A percentile compares a stretch with the other conserved stretches of the same genome.
Evolutionary conservation across 2,113 vertebrate genomes (phyloP).

Genomic region (Nyctibius bracteatus): DNA sequence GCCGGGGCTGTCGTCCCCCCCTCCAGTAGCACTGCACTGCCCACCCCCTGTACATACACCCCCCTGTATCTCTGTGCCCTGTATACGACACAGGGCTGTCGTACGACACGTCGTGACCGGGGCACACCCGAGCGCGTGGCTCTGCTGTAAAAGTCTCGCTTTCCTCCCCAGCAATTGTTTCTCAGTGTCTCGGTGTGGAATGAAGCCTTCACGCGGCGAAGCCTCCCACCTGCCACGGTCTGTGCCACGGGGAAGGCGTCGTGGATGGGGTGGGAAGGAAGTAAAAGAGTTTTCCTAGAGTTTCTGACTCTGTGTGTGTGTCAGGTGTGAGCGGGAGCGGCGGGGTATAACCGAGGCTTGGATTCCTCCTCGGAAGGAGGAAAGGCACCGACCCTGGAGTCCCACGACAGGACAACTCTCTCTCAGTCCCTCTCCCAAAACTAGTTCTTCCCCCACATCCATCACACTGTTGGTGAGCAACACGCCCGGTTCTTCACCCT

Average conservation of each 20-base stretch:
- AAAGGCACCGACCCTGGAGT: not conserved
- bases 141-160: not conserved
- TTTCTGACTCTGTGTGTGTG: not conserved
- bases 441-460: not conserved
- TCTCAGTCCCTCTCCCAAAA: not conserved
- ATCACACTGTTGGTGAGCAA: rapidly evolving
- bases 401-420: rapidly evolving
- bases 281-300: conserved; percentile 18
- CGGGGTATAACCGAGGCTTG: rapidly evolving
- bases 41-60: not conserved
- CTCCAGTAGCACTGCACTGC: not conserved
- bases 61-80: not conserved
- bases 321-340: not conserved
- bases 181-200: rapidly evolving
- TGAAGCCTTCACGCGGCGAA: rapidly evolving
- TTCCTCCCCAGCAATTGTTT: rapidly evolving
- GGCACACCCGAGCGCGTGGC: rapidly evolving
- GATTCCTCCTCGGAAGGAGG: not conserved
- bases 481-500: rapidly evolving
- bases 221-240: not conserved
- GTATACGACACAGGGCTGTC: not conserved
- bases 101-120: not conserved
- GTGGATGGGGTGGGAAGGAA: not conserved
- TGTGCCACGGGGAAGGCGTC: not conserved
- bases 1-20: not conserved